A percentile compares a stretch with the other conserved stretches of the same genome.
Conservation (phyloP, 2,888 invertebrate genomes). For the Rosalia funebris region DNA sequence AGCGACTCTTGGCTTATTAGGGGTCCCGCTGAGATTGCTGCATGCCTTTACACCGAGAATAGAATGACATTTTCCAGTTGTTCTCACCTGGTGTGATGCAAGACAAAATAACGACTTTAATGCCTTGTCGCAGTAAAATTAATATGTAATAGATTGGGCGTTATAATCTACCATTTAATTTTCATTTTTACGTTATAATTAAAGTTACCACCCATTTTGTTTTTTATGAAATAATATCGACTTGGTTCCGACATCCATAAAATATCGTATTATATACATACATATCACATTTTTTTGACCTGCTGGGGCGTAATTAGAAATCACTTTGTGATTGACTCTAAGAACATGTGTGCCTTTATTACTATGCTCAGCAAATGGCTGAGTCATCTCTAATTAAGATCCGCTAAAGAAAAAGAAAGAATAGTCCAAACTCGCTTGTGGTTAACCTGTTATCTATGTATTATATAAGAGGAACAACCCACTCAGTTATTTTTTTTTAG, state of each 20-base stretch:
- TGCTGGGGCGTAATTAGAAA: not conserved
- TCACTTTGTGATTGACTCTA: not conserved
- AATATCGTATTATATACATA: not conserved
- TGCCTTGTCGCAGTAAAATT: not conserved
- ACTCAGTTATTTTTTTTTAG: too few species aligned
- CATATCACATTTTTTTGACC: not conserved
- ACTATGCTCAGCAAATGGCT: not conserved
- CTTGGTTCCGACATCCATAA: not conserved
- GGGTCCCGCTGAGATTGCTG: constrained; percentile 17
- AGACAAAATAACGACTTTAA: constrained; percentile 28
- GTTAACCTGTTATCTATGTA: too few species aligned
- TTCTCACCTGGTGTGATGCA: constrained; percentile 51
- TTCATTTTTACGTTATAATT: not conserved
- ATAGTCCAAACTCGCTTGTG: too few species aligned
- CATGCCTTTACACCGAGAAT: constrained; percentile 33
- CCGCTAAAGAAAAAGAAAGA: not conserved
- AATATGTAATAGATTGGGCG: too few species aligned
- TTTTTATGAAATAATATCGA: not conserved
- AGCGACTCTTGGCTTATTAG: constrained; percentile 21
- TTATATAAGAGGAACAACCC: too few species aligned
- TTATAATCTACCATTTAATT: too few species aligned
- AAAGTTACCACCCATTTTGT: not conserved
- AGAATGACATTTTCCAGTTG: constrained; percentile 42
- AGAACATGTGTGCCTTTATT: not conserved
- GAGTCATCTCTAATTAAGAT: not conserved